Base-by-base conservation (phyloP, 2,113 vertebrate genomes). In the Zosterops borbonicus region DNA sequence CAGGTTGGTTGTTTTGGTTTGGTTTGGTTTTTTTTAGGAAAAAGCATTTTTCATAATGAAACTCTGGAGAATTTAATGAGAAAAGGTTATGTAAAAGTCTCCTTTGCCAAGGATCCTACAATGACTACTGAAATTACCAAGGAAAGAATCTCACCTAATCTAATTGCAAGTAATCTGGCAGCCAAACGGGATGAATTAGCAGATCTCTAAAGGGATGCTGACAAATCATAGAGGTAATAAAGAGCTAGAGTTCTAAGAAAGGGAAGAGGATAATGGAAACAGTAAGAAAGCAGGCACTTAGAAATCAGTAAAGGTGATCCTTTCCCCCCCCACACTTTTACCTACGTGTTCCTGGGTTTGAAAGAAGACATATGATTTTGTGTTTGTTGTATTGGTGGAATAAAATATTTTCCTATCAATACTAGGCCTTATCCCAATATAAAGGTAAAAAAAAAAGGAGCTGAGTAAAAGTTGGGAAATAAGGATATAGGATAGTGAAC, bases 181-280 rank as follows among this genome's bases (percentile, higher is more conserved):
- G 69, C 60, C 84, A 87, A 77, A 59, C 33, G 62, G 90, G 75
- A 59, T 88, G 93, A 88, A 62, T 90, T 87, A 91, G 87, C 89
- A 94, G 44, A 80, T 74, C 64, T 77, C 44, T 52, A 55, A 67
- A 87, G 84, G 55, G 78, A 59, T 87, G 91, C 93, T 94, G 95
- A 95, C 79, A 78, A 80, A 73, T 64, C 53, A 33, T 31, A 9
- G 0, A 59, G 76, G 60, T 53, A 90, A 86, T 65, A 56, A 89
- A 70, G 24, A 73, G 41, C n/a, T 71, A n/a, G 29, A 52, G 60
- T 56, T 89, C 56, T 79, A 50, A 84, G 69, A 67, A 89, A 50
- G 22, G 22, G 28, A 75, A 69, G 50, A 18, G 39, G 33, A 63
- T 63, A 65, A 84, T 28, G 9, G 37, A 63, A 67, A 14, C 22